Conservation (phyloP, 2,888 invertebrate species). For the Oxytorus armatus region DNA sequence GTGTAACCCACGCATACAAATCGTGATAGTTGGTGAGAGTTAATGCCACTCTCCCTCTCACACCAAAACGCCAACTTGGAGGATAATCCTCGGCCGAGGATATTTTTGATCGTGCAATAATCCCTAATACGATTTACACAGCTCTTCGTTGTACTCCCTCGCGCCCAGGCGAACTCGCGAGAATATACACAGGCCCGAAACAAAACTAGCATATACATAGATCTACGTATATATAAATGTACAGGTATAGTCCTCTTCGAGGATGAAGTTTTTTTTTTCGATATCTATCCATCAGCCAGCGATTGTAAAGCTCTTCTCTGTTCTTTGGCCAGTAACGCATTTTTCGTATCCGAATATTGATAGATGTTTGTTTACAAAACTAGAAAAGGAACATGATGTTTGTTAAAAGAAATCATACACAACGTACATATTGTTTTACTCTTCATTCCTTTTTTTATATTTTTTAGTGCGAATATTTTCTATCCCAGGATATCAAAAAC, state of each 20-base stretch:
- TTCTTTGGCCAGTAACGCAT: too few species aligned
- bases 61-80: slow-evolving; percentile 76
- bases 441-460: too few species aligned
- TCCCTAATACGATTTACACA: slow-evolving; percentile 84
- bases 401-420: too few species aligned
- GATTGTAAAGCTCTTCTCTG: too few species aligned
- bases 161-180: slow-evolving; percentile 40
- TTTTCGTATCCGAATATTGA: too few species aligned
- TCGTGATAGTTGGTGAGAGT: slow-evolving; percentile 65
- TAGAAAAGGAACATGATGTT: too few species aligned
- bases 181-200: slow-evolving; percentile 9
- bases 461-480: too few species aligned
- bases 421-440: too few species aligned
- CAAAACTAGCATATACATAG: not conserved
- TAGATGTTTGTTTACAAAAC: too few species aligned
- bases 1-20: slow-evolving; percentile 14
- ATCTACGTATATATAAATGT: not conserved
- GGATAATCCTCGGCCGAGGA: slow-evolving; percentile 82
- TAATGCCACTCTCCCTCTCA: slow-evolving; percentile 82
- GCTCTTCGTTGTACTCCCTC: slow-evolving; percentile 73
- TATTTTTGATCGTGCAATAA: slow-evolving; percentile 84
- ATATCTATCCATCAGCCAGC: not conserved
- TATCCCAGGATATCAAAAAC: too few species aligned
- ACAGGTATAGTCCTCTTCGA: not conserved
- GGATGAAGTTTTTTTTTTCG: not conserved